A percentile compares a stretch with the other conserved stretches of the same genome.
These are phyloP conservation scores for Phrynosoma platyrhinos DNA, from an alignment of 2,113 vertebrate species.

Conservation along the genomic window DNA sequence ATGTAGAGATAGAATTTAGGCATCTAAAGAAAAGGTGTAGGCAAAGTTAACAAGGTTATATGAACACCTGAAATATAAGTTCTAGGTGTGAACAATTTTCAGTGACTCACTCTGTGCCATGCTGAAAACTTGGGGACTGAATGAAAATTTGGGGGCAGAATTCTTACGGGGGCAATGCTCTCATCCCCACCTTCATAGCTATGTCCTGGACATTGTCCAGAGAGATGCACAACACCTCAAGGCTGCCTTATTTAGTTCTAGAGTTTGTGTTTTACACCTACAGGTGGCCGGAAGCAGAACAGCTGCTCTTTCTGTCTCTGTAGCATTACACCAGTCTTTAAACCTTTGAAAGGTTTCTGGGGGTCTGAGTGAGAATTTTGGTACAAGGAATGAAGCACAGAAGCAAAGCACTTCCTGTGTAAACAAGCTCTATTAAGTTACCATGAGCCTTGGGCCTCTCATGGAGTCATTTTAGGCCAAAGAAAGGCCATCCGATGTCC, in stretches of 20 bases:
- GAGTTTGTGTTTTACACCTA: constrained; percentile 32
- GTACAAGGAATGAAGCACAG: constrained; percentile 17
- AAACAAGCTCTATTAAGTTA: constrained; percentile 38
- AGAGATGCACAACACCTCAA: constrained; percentile 9
- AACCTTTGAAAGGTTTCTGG: constrained; percentile 37
- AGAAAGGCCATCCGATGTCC: background rate
- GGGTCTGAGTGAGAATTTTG: constrained; percentile 26
- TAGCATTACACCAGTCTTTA: constrained; percentile 36
- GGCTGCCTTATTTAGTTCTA: constrained; percentile 35
- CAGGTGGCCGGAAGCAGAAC: constrained; percentile 12
- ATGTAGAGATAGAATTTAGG: too few relatives aligned
- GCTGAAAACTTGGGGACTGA: too few relatives aligned
- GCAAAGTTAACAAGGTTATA: too few relatives aligned
- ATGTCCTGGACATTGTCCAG: background rate
- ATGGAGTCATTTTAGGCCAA: constrained; percentile 18
- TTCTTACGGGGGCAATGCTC: too few relatives aligned
- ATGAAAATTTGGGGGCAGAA: too few relatives aligned
- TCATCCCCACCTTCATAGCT: too few relatives aligned
- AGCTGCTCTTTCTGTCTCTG: constrained; percentile 41
- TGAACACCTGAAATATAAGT: too few relatives aligned
- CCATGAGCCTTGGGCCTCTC: background rate
- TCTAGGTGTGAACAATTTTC: too few relatives aligned
- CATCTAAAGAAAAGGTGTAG: too few relatives aligned
- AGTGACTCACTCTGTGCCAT: too few relatives aligned
- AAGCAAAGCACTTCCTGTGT: constrained; percentile 37